Evolutionary conservation across 2,888 invertebrate species (phyloP), one percentile per base, ranked within the genome.

Genomic region (Mactromeris polynyma): DNA sequence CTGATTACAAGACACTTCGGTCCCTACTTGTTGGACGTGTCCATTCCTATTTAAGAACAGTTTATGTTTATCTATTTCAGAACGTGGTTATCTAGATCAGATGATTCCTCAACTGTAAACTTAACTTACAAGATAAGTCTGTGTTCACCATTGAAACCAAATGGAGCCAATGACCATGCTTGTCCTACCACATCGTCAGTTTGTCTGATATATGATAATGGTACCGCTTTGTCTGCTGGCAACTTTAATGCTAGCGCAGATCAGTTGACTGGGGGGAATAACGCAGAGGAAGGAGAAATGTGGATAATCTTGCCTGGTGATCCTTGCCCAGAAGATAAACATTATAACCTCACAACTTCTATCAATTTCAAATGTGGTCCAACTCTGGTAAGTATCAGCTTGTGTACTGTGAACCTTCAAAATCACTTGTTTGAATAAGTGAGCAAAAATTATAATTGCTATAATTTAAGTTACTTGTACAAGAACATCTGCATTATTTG

Each of bases 301-400:
- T 88, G 93, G 88, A 80, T 93, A 17, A 38, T 93, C 31, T 79
- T 93, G 31, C 73, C 88, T 7, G 96, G 96, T 4, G 93, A 93
- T 21, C 19, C 81, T 0, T 95, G 95, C 81, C 89, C 92, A 3
- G 91, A 88, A 3, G 64, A 84, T 26, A 78, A 85, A 0, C 64
- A 77, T 1, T 89, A 92, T 42, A 85, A 90, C 51, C 90, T 93
- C 4, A 93, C 93, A n/a, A 93, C 94, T 17, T 85, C 93, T 40
- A 93, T 96, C 81, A 94, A 94, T 81, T 92, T 96, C 54, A 94
- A 94, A 85, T 96, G 96, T 94, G 95, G 95, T 51, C 94, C 94
- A 73, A 94, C 92, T 33, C 42, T 95, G 92, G 95, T 95, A 90
- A 90, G 88, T 51, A 6, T 17, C 26, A 26, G 3, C 46, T 17